These are phyloP conservation scores for Glyptemys insculpta DNA, from an alignment of 2,797 vertebrate species.

Conservation along the genomic window DNA sequence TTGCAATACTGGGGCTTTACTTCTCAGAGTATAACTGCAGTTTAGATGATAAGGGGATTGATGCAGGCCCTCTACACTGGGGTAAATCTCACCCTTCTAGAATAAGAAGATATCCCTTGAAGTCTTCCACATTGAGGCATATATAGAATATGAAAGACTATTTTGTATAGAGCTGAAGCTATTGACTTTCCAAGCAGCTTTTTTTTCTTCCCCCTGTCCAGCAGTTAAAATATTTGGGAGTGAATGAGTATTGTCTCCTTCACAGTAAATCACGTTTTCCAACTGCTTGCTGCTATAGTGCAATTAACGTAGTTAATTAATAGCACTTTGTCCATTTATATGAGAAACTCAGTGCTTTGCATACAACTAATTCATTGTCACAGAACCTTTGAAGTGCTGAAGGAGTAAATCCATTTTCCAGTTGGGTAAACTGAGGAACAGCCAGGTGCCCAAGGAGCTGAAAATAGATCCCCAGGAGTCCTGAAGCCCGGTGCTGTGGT, in stretches of 20 bases:
- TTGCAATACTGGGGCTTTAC: neutral
- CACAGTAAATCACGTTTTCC: neutral
- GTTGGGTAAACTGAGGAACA: neutral
- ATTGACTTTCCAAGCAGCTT: neutral
- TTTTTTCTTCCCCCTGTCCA: neutral
- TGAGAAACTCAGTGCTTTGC: neutral
- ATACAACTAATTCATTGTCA: neutral
- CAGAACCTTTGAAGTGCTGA: neutral
- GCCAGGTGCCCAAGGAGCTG: rapidly evolving
- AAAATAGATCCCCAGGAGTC: neutral
- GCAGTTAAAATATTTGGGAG: neutral
- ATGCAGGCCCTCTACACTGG: neutral
- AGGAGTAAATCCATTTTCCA: neutral
- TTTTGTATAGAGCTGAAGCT: neutral
- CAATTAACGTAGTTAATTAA: neutral
- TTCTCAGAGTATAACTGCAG: neutral
- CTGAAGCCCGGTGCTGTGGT: neutral
- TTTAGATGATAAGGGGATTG: neutral
- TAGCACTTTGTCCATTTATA: neutral
- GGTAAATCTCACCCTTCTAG: neutral
- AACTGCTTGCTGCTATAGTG: neutral
- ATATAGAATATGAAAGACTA: neutral
- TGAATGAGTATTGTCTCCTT: neutral
- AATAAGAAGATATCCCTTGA: neutral
- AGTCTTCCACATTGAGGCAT: neutral